A percentile compares a stretch with the other conserved stretches of the same genome.
Conservation (phyloP, 2,113 vertebrate species). For the Mirounga angustirostris region DNA sequence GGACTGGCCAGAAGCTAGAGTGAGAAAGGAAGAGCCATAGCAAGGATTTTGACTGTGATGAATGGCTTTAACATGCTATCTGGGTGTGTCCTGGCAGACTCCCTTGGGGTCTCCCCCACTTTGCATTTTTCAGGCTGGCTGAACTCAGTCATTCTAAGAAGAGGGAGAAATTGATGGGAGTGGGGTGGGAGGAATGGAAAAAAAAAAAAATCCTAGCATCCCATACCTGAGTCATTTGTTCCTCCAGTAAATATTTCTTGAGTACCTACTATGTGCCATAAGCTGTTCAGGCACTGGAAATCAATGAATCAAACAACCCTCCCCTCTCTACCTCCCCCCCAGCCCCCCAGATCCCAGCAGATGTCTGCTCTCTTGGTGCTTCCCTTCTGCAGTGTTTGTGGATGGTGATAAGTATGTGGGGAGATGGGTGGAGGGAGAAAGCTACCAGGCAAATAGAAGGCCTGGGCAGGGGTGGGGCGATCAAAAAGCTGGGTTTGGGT, state of each 20-base stretch:
- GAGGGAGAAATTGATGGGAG: background rate
- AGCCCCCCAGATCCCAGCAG: background rate
- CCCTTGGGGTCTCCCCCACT: background rate
- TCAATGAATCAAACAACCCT: background rate
- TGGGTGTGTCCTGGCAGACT: background rate
- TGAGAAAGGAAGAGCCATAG: background rate
- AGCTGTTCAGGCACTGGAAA: conserved; percentile 3
- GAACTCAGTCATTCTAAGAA: background rate
- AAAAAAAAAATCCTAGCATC: background rate
- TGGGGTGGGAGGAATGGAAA: background rate
- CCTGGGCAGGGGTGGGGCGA: background rate
- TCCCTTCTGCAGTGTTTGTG: background rate
- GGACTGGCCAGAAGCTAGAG: background rate
- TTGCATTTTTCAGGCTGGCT: background rate
- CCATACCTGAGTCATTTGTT: background rate
- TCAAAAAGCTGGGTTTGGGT: background rate
- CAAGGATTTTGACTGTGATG: background rate
- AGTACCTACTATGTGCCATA: conserved; percentile 6
- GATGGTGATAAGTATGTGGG: background rate
- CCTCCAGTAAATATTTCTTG: background rate
- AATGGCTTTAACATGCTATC: background rate
- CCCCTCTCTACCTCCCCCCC: no score
- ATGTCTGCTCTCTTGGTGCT: background rate
- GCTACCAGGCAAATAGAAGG: background rate
- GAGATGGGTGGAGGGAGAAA: background rate